Evolutionary conservation across 2,113 vertebrate species (phyloP).

Genomic region (Neodon shergylaensis): DNA sequence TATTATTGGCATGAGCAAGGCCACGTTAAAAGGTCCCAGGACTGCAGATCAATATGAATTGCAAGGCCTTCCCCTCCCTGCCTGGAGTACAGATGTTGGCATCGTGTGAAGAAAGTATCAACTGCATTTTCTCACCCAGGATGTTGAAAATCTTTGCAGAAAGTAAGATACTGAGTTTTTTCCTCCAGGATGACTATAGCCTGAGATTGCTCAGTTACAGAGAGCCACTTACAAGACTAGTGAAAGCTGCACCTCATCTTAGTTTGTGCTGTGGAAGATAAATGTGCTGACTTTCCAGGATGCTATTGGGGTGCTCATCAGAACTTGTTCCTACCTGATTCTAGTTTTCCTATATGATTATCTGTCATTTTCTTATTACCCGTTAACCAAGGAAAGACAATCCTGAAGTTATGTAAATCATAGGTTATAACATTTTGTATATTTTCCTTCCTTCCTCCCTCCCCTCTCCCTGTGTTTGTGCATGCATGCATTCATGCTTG

Average conservation of each 20-base stretch:
- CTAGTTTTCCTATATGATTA: neutral
- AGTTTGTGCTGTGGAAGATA: neutral
- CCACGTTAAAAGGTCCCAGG: neutral
- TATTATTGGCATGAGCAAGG: neutral
- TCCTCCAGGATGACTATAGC: neutral
- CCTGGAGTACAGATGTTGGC: neutral
- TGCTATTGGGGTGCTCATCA: too few species aligned
- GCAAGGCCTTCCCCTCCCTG: neutral
- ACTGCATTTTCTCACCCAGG: neutral
- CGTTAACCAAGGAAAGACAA: neutral
- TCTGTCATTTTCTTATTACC: neutral
- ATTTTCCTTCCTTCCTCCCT: neutral
- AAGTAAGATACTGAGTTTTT: neutral
- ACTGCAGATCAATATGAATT: neutral
- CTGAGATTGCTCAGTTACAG: too few species aligned
- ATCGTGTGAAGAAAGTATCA: neutral
- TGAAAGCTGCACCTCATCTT: neutral
- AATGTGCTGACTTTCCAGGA: neutral
- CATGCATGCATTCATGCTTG: neutral
- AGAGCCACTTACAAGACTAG: neutral
- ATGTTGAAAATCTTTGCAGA: neutral
- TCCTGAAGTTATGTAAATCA: neutral
- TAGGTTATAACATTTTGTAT: neutral
- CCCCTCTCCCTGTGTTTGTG: rapidly evolving
- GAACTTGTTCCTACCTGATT: neutral